Base-by-base conservation (phyloP, 1,140 invertebrate genomes). In the Apis florea region DNA sequence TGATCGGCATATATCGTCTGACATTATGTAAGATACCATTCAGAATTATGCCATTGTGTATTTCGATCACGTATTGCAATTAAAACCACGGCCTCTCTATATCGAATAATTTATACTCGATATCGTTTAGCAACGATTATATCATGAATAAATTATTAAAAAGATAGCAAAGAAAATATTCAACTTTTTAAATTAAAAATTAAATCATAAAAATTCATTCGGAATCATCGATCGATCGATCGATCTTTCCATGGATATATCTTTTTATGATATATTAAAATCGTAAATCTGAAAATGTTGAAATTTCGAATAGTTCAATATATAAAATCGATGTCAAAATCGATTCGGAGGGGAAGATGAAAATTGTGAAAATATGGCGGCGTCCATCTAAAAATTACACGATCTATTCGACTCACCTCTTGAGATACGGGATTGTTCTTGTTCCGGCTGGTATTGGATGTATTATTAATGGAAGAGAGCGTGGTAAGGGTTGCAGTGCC, bases 381-480 rank as follows among this genome's bases (percentile, higher is more conserved):
- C 56, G 21, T 21, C 13, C 15, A 31, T 9, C 26, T 5, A 40
- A 17, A 31, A 54, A 58, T 72, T 63, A n/a, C 24, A 26, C 12
- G 31, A 49, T 83, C 54, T 21, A 12, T 26, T 19, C 31, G 70
- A 79, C 91, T 93, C 89, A 94, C 93, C 93, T 94, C 92, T 82
- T 93, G 92, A 49, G 90, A 90, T 73, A 93, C 89, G 68, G 91
- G 88, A 86, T 92, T 92, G 86, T 93, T 92, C 84, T 93, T 93
- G 86, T 90, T 92, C 83, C 91, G 89, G 82, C 89, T 91, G 86
- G 89, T 89, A 84, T 93, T 93, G 83, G 92, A 89, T 79, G 93
- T 91, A 88, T 94, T 93, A 88, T 92, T 92, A 87, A 93, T 93
- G 87, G 92, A 92, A 63, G 93, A 94, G 77, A 94, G 91, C 67